Conservation (phyloP, 2,113 vertebrate genomes). For the Notechis scutatus region DNA sequence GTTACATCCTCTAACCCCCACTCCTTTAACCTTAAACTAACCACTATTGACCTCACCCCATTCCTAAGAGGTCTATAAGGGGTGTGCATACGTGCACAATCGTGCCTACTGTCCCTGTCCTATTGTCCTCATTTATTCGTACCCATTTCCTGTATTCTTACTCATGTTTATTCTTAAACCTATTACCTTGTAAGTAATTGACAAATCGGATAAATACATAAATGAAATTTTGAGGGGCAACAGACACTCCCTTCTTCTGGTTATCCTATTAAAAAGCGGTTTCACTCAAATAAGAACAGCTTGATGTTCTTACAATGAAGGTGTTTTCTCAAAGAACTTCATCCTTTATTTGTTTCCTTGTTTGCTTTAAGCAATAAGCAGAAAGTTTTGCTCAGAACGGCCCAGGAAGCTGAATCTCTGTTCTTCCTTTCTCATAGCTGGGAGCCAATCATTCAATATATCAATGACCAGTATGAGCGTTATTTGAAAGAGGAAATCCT, state of each 20-base stretch:
- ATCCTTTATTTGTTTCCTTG: background rate
- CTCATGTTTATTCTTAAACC: too few species aligned
- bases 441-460: constrained; percentile 89
- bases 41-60: too few species aligned
- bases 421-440: constrained; percentile 71
- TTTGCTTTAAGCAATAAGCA: background rate
- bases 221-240: background rate
- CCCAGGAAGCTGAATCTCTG: background rate
- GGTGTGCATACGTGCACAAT: too few species aligned
- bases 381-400: background rate
- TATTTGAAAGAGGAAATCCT: constrained; percentile 91
- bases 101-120: too few species aligned
- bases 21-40: too few species aligned
- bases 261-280: background rate
- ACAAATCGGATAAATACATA: too few species aligned
- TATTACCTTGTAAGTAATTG: too few species aligned
- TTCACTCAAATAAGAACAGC: background rate
- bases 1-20: too few species aligned
- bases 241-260: background rate
- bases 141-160: too few species aligned
- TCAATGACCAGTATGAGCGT: constrained; percentile 90
- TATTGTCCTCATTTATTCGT: too few species aligned
- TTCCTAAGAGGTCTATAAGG: too few species aligned
- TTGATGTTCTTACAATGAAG: background rate
- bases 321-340: background rate